A percentile compares a stretch with the other conserved stretches of the same genome.
Evolutionary conservation across 1,140 invertebrate genomes (phyloP).

Genomic region (Pogonomyrmex barbatus): DNA sequence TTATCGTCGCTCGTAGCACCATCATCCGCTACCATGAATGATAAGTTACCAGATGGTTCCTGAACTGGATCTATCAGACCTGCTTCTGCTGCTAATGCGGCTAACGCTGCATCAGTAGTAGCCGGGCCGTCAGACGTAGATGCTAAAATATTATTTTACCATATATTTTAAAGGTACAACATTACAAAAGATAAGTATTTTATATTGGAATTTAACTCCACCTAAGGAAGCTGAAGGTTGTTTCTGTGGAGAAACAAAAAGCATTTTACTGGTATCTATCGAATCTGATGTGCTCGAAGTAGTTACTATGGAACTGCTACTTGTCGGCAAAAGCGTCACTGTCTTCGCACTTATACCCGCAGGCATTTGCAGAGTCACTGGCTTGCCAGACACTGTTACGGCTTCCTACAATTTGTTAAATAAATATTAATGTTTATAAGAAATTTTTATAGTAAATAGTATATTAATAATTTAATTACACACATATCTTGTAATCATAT

Average conservation of each 20-base stretch:
- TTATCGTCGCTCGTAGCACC: constrained; percentile 76
- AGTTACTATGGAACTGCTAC: constrained; percentile 82
- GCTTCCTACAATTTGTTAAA: constrained; percentile 85
- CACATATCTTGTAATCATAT: not conserved
- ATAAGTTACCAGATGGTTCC: constrained; percentile 82
- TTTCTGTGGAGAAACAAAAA: constrained; percentile 86
- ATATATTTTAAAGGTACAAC: not conserved
- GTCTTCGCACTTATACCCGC: constrained; percentile 86
- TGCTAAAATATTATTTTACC: constrained; percentile 80
- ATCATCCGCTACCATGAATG: constrained; percentile 84
- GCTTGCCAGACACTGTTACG: constrained; percentile 90
- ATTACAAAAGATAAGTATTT: no score
- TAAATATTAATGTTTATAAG: constrained; percentile 1
- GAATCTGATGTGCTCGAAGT: constrained; percentile 78
- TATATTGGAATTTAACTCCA: constrained; percentile 53
- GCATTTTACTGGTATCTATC: constrained; percentile 85
- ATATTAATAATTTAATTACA: not conserved
- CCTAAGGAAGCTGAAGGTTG: constrained; percentile 87
- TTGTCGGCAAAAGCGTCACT: constrained; percentile 86
- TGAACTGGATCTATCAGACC: constrained; percentile 88
- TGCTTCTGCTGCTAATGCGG: constrained; percentile 89
- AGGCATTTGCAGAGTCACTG: constrained; percentile 89
- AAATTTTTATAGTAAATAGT: not conserved
- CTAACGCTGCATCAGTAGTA: constrained; percentile 89
- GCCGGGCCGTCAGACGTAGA: constrained; percentile 88